Base-by-base conservation (phyloP, 2,797 vertebrate species). In the Zalophus californianus region DNA sequence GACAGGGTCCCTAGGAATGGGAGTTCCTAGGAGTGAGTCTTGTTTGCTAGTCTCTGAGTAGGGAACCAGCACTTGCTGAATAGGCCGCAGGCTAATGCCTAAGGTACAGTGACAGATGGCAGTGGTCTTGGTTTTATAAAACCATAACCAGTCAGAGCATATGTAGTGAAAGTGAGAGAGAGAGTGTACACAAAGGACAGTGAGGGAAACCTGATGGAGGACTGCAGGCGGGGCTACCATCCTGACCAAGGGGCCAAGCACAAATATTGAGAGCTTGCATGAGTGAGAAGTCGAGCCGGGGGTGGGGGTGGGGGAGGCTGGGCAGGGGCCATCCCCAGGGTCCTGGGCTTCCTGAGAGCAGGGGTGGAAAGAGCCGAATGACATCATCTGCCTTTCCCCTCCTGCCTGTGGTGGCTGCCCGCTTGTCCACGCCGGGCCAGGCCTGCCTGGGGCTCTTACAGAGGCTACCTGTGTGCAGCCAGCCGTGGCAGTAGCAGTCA, bases 331-430 rank as follows among this genome's bases (percentile, higher is more conserved):
- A 86, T 89, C 58, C 64, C 58, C 27, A 66, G 21, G 73, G 77
- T 79, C 78, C 86, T 80, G 68, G 50, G 73, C 89, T 97, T 96
- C 96, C 96, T 94, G 78, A 94, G 41, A 94, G 23, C 54, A 68
- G 60, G 62, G 44, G 16, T 90, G 7, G 79, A 92, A 91, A 83
- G 88, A 83, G 64, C 96, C 92, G 86, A n/a, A 48, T 96, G 95
- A 97, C 52, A 58, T 87, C 93, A 96, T 90, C 23, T 56, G 78
- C 60, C 66, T 94, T 95, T 96, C 58, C 80, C 64, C 89, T 92
- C 52, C 32, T 89, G 52, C 77, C 48, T 32, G 18, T 5, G 29
- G 66, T 48, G 72, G 75, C 58, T 16, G 14, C 86, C 94, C 58
- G 0, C 94, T 82, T 29, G 52, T 68, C 92, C 38, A 41, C 14